Evolutionary conservation across 2,888 invertebrate genomes (phyloP), one percentile per base, ranked within the genome.

Genomic region (Eilema depressum): DNA sequence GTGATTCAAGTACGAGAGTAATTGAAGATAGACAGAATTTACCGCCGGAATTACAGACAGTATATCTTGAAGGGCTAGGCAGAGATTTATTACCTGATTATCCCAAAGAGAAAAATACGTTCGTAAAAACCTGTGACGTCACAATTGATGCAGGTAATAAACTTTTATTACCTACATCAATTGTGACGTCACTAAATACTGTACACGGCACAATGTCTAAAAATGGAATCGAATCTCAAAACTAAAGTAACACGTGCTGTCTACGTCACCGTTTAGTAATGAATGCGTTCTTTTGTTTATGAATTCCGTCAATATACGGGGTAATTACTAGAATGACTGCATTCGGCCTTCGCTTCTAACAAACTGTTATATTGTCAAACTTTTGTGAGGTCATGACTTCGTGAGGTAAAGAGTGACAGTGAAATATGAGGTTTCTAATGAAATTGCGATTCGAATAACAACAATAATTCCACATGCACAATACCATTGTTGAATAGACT

Each of bases 271-370:
- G 67, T 66, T 28, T 62, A 12, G 65, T 61, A 67, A 56, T 37
- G 61, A 69, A 62, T 71, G 60, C 68, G 72, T 75, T 76, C 28
- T 73, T 75, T 78, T 75, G 74, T 74, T 73, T 74, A 66, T 70
- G 25, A 63, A 71, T 74, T 79, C 63, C 65, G 66, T 64, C 53
- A 71, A 70, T 69, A 70, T 69, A 71, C 56, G 56, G 47, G 70
- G 70, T 71, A 71, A 73, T 73, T 69, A 70, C 60, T 71, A 71
- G 53, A 69, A 63, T 63, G 56, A 26, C 63, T 73, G 57, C 66
- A 73, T 12, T 69, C 66, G 25, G 66, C 75, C 72, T 74, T 74
- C 74, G 61, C 25, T 64, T 65, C 11, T 66, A 71, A 71, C 57
- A 70, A 79, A 70, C 66, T 66, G 30, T 67, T 61, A 23, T 64